Evolutionary conservation across 2,113 vertebrate genomes (phyloP), one percentile per base, ranked within the genome.

Genomic region (Plecotus auritus): DNA sequence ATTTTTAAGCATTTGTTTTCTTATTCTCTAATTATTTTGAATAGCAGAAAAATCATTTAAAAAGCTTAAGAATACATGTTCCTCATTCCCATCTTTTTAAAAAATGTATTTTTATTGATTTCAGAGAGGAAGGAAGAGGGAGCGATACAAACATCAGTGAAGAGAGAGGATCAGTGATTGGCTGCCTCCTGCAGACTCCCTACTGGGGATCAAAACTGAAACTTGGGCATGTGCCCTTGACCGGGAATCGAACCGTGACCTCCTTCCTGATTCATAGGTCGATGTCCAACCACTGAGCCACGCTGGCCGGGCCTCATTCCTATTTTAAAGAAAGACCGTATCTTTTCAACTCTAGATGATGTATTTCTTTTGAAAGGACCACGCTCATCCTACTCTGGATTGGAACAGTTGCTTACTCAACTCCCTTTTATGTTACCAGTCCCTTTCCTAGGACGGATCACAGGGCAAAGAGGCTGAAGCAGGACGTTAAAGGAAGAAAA

Each of bases 1-100:
- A 94, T 67, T 90, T 93, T 73, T 32, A 93, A 91, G 18, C 61
- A 86, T 61, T 70, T 90, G n/a, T 17, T 20, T 80, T 81, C 42
- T 74, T 66, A 77, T 54, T 69, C 78, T 70, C 51, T 73, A 42
- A 83, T 85, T 69, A 85, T 85, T 93, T 93, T 7, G 23, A 95
- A 51, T 70, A 66, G 16, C 23, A 56, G 8, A 54, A 90, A 82
- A 51, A 91, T 32, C 49, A 70, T 51, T 91, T 47, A 4, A 88
- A 80, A 90, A 80, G 80, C 76, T 90, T 70, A 85, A 59, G 69
- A 83, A 74, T 16, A 78, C 6, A 30, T 45, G 72, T 74, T 81
- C 23, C 16, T 76, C 42, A 64, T 40, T 88, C 32, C n/a, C 11
- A 42, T 93, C 80, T 91, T 61, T 49, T 61, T 28, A 2, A 61